Evolutionary conservation across 2,888 invertebrate species (phyloP), one percentile per base, ranked within the genome.

Genomic region (Magallana nippona): DNA sequence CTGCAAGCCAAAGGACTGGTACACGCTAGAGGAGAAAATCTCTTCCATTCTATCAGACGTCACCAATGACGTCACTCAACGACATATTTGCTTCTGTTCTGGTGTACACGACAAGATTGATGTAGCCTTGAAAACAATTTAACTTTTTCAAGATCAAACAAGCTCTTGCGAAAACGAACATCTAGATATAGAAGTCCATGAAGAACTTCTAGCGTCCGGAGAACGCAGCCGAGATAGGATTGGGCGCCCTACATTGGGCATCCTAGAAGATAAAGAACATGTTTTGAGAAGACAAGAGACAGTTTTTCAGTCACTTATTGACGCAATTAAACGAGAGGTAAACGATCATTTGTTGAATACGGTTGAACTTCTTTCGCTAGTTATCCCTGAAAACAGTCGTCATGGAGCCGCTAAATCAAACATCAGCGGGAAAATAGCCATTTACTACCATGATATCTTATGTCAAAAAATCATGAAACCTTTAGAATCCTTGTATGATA

Each of bases 381-480:
- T 22, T 27, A 27, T 56, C 19, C 22, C 79, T 57, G 27, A 79
- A 17, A 19, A 56, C 17, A 79, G 57, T 10, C 2, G 17, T 0
- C 10, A 15, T 27, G 56, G 79, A 15, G 27, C 10, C 19, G 19
- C 19, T 13, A 13, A 55, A 13, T 13, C 60, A 79, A 83, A 57
- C 83, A 85, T 58, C 27, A 71, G 82, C 22, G 89, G 89, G 79
- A 92, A 92, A 79, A 86, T 92, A 15, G 92, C 92, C 89, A 86
- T 91, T 79, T 89, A 90, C 63, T 93, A 93, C 83, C 91, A 92
- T 63, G 87, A 86, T n/a, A 90, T 91, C 81, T 87, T 93, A 27
- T 92, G 91, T 81, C 81, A 86, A 3, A 85, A 88, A 79, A 86
- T 90, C 8, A 89, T 92, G 87, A 86, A 88, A 10, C 60, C 85